A percentile compares a stretch with the other conserved stretches of the same genome.
Conservation (phyloP, 2,888 invertebrate species). For the Encarsia formosa region DNA sequence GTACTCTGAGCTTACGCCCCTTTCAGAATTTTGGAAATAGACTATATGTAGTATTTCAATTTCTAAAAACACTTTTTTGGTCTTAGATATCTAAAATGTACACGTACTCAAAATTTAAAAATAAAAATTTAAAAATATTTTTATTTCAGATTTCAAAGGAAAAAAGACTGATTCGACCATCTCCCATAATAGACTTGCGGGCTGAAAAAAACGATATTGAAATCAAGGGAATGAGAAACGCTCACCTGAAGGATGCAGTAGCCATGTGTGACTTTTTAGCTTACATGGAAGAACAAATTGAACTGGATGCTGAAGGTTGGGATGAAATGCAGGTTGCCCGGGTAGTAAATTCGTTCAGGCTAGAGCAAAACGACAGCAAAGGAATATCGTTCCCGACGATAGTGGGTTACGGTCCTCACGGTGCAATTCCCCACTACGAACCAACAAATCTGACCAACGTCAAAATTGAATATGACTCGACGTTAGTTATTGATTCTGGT, state of each 20-base stretch:
- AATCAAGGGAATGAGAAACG: slow-evolving; percentile 74
- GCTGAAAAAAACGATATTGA: slow-evolving; percentile 72
- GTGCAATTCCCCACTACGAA: slow-evolving; percentile 83
- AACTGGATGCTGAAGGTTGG: slow-evolving; percentile 51
- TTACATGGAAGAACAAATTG: slow-evolving; percentile 61
- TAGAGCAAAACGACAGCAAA: slow-evolving; percentile 66
- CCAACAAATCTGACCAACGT: slow-evolving; percentile 66
- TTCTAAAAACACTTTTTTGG: no score
- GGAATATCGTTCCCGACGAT: slow-evolving; percentile 83
- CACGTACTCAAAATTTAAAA: no score
- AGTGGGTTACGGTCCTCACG: slow-evolving; percentile 81
- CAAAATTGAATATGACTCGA: slow-evolving; percentile 68
- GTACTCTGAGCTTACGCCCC: no score
- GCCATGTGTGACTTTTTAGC: slow-evolving; percentile 84
- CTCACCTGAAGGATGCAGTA: slow-evolving; percentile 83
- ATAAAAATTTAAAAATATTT: no score
- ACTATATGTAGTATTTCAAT: no score
- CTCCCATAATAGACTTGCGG: slow-evolving; percentile 68
- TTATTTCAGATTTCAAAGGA: slow-evolving; percentile 50
- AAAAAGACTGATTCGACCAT: slow-evolving; percentile 61
- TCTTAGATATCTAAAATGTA: no score
- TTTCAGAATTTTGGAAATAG: no score
- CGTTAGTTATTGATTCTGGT: slow-evolving; percentile 90
- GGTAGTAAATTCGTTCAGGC: slow-evolving; percentile 68
- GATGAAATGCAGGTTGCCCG: slow-evolving; percentile 71